phyloP scores from a whole-genome alignment of 92 coral and sea anemone genomes.

The Scolanthus callimorphus region DNA sequence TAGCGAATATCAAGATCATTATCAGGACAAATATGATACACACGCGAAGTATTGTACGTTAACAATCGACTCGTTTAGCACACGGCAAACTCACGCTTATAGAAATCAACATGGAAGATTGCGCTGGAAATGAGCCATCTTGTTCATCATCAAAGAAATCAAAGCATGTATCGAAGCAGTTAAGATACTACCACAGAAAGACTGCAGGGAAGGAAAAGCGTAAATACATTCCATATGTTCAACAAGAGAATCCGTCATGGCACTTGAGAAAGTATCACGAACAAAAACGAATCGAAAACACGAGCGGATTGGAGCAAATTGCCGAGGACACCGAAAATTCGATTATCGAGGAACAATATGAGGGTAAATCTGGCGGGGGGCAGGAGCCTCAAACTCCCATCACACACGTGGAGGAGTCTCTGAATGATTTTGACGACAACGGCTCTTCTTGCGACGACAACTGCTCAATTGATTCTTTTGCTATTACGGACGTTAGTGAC shows the following conservation, averaged over 20 bases:
- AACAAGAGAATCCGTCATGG: slow-evolving; percentile 17
- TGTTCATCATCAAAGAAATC: background rate
- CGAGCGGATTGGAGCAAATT: too few relatives aligned
- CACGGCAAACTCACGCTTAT: too few relatives aligned
- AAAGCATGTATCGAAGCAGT: slow-evolving; percentile 21
- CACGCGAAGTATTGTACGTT: too few relatives aligned
- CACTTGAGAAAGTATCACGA: slow-evolving; percentile 25
- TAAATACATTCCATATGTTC: slow-evolving; percentile 12
- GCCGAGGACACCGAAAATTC: background rate
- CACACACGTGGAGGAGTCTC: background rate
- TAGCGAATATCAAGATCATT: too few relatives aligned
- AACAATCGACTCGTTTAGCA: too few relatives aligned
- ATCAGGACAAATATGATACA: too few relatives aligned
- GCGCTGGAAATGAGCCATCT: background rate
- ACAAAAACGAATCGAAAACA: background rate
- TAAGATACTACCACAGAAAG: slow-evolving; percentile 16
- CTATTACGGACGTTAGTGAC: background rate
- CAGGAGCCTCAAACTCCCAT: too few relatives aligned
- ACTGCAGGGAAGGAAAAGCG: slow-evolving; percentile 16
- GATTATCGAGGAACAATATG: background rate
- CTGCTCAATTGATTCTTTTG: background rate
- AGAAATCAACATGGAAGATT: too few relatives aligned
- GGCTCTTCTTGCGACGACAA: background rate
- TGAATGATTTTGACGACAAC: too few relatives aligned
- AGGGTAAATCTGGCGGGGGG: background rate